These are phyloP conservation scores for Montifringilla adamsi DNA, from an alignment of 2,113 vertebrate species.

Conservation along the genomic window DNA sequence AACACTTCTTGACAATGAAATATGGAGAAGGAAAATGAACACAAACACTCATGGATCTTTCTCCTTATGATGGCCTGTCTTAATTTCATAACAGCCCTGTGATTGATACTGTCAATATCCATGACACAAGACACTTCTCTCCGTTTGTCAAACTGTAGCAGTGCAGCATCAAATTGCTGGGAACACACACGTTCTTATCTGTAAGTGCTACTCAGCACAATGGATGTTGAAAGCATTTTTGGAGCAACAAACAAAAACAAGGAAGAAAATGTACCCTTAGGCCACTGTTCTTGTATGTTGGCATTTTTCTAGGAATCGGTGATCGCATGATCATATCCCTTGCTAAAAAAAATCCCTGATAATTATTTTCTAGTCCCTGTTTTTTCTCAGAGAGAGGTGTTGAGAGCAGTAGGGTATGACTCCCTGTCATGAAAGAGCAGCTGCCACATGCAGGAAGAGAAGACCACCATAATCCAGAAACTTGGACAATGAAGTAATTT, in stretches of 20 bases:
- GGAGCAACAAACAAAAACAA: background rate
- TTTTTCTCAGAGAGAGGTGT: background rate
- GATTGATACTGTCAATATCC: constrained; percentile 45
- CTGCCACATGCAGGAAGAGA: background rate
- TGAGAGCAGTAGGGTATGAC: background rate
- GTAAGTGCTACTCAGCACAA: background rate
- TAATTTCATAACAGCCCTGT: constrained; percentile 18
- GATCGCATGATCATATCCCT: background rate
- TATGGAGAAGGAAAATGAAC: constrained; percentile 13
- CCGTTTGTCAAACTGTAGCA: constrained; percentile 25
- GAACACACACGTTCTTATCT: background rate
- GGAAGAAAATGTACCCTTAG: background rate
- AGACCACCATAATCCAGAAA: background rate
- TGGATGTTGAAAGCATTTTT: background rate
- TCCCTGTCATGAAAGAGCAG: background rate
- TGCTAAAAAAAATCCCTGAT: background rate
- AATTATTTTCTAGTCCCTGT: background rate
- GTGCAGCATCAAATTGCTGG: background rate
- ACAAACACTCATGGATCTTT: constrained; percentile 21
- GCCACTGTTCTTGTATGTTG: background rate
- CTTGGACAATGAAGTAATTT: background rate
- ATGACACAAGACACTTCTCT: constrained; percentile 19
- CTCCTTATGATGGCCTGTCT: background rate
- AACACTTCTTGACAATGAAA: constrained; percentile 22
- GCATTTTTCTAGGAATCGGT: background rate